These are phyloP conservation scores for Aix galericulata DNA, from an alignment of 2,113 vertebrate species.

Conservation along the genomic window DNA sequence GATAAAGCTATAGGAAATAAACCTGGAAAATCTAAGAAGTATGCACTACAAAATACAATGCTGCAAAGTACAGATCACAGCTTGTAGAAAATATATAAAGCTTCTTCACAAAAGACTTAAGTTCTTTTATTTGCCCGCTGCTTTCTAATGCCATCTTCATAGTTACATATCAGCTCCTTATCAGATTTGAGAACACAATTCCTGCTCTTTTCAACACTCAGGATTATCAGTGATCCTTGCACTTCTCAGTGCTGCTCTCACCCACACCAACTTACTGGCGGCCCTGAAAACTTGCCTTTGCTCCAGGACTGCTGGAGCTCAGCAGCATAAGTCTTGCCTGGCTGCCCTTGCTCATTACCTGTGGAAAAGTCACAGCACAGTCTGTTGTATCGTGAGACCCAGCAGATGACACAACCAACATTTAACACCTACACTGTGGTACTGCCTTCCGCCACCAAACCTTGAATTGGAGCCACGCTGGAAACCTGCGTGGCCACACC, in stretches of 20 bases:
- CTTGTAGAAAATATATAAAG: neutral
- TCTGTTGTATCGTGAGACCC: no score
- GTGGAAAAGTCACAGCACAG: neutral
- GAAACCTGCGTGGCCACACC: accelerated
- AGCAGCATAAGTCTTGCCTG: neutral
- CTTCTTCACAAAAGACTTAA: neutral
- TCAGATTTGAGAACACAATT: neutral
- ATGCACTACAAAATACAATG: neutral
- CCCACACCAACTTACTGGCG: neutral
- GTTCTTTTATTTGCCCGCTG: neutral
- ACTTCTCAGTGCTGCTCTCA: neutral
- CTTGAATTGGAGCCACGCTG: neutral
- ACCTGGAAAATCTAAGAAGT: neutral
- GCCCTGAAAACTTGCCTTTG: neutral
- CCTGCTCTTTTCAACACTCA: neutral
- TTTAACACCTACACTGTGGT: no score
- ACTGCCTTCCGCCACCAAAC: neutral
- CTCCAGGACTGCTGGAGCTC: neutral
- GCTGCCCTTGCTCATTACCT: neutral
- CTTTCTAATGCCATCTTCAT: neutral
- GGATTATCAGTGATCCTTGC: accelerated
- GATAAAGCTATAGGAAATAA: neutral
- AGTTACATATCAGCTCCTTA: neutral
- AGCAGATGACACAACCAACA: no score
- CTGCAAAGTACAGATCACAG: neutral